Evolutionary conservation across 2,113 vertebrate genomes (phyloP).

Genomic region (Takifugu bimaculatus): DNA sequence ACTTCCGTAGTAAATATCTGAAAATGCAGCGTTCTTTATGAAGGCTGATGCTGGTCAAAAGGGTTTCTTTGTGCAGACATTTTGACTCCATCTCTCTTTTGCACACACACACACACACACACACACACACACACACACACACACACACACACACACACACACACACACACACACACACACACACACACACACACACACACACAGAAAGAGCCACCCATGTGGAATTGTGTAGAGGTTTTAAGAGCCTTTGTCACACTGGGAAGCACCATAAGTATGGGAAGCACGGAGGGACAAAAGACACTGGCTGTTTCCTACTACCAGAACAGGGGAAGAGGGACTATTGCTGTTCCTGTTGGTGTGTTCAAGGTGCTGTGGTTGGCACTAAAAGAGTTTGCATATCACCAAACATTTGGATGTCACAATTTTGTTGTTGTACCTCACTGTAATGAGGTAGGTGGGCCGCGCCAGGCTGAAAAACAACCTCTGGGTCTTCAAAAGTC

Average conservation of each 20-base stretch:
- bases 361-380: too few species aligned
- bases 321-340: not conserved
- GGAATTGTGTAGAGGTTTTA: slow-evolving; percentile 47
- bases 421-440: too few species aligned
- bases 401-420: too few species aligned
- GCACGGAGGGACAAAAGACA: slow-evolving; percentile 52
- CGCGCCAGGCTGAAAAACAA: slow-evolving; percentile 13
- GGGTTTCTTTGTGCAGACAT: slow-evolving; percentile 18
- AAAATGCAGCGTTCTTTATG: slow-evolving; percentile 3
- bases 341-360: too few species aligned
- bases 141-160: slow-evolving; percentile 8
- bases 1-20: too few species aligned
- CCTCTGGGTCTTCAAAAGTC: slow-evolving; percentile 38
- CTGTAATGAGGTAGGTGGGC: slow-evolving; percentile 4
- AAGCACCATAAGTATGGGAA: slow-evolving; percentile 52
- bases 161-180: slow-evolving; percentile 8
- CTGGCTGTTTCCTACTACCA: slow-evolving; percentile 1
- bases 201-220: slow-evolving; percentile 49
- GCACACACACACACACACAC: slow-evolving; percentile 6
- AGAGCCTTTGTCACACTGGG: slow-evolving; percentile 41
- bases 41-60: slow-evolving; percentile 25
- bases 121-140: slow-evolving; percentile 4
- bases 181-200: slow-evolving; percentile 1
- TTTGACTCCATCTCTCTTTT: slow-evolving; percentile 26
- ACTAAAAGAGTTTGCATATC: too few species aligned